Percentiles rank a stretch among this genome's conserved stretches.
phyloP scores from a whole-genome alignment of 2,888 invertebrate genomes.

The Ceriagrion tenellum region DNA sequence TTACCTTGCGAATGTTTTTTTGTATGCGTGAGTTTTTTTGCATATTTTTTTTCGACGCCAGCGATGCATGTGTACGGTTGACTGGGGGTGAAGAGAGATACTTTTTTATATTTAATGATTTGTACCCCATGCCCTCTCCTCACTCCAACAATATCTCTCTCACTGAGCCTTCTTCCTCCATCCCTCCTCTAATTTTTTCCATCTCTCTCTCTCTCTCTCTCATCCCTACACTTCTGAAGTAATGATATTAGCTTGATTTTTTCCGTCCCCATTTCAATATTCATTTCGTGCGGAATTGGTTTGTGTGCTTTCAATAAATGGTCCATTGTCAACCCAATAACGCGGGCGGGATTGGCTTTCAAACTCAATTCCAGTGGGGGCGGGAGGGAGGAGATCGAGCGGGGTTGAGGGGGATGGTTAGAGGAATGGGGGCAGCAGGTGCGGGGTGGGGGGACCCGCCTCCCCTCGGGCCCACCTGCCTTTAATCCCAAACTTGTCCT shows the following conservation, averaged over 20 bases:
- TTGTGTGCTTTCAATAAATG: constrained; percentile 68
- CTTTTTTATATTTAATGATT: constrained; percentile 60
- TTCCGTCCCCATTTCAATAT: constrained; percentile 64
- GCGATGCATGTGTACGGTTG: neutral
- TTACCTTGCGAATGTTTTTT: neutral
- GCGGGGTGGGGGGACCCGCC: neutral
- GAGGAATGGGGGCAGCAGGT: neutral
- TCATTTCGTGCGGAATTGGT: constrained; percentile 66
- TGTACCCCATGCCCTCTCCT: neutral
- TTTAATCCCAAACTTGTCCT: neutral
- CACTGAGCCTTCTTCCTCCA: neutral
- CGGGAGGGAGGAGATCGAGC: neutral
- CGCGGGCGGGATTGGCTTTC: constrained; percentile 64
- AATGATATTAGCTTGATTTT: constrained; percentile 67
- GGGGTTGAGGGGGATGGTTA: neutral
- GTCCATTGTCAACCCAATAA: constrained; percentile 64
- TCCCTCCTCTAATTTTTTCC: neutral
- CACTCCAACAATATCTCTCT: neutral
- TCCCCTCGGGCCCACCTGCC: neutral
- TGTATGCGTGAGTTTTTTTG: neutral
- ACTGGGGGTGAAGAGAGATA: neutral
- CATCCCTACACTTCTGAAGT: constrained; percentile 47
- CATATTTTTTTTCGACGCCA: neutral
- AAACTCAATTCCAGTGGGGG: constrained; percentile 61
- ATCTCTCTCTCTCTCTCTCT: neutral